Evolutionary conservation across 2,888 invertebrate species (phyloP).

Genomic region (Amphipyra tragopoginis): DNA sequence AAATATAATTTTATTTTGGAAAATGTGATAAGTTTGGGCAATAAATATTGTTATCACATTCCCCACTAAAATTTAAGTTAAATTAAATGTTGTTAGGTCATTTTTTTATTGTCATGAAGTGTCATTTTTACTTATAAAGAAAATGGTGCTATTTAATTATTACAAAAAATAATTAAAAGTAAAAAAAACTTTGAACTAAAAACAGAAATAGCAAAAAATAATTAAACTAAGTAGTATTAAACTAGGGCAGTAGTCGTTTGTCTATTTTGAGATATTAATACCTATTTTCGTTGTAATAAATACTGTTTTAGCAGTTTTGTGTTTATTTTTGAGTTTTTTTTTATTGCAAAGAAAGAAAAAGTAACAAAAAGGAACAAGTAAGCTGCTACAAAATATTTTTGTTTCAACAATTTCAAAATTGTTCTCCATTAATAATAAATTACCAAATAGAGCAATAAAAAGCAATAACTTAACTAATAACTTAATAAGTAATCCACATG

Average conservation of each 20-base stretch:
- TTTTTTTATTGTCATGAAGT: constrained; percentile 55
- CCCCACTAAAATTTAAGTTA: constrained; percentile 56
- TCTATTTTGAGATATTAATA: constrained; percentile 51
- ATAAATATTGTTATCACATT: constrained; percentile 66
- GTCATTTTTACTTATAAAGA: constrained; percentile 23
- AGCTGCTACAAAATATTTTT: constrained; percentile 37
- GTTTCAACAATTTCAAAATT: constrained; percentile 24
- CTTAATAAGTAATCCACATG: constrained; percentile 42
- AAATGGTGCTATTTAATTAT: constrained; percentile 35
- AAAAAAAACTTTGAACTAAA: constrained; percentile 31
- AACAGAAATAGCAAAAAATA: constrained; percentile 42
- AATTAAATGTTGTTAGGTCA: constrained; percentile 57
- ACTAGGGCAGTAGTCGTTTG: constrained; percentile 64
- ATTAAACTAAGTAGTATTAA: constrained; percentile 39
- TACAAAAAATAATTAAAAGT: constrained; percentile 25
- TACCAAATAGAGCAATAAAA: constrained; percentile 47
- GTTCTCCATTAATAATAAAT: constrained; percentile 37
- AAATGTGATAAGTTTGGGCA: constrained; percentile 69
- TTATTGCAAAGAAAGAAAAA: constrained; percentile 22
- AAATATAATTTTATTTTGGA: constrained; percentile 55
- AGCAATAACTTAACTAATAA: constrained; percentile 47
- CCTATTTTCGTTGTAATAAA: constrained; percentile 47
- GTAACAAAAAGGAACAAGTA: constrained; percentile 30
- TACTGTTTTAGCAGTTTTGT: constrained; percentile 41
- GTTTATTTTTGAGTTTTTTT: constrained; percentile 7